A percentile compares a stretch with the other conserved stretches of the same genome.
Conservation (phyloP, 2,888 invertebrate genomes). For the Epicampocera succincta region DNA sequence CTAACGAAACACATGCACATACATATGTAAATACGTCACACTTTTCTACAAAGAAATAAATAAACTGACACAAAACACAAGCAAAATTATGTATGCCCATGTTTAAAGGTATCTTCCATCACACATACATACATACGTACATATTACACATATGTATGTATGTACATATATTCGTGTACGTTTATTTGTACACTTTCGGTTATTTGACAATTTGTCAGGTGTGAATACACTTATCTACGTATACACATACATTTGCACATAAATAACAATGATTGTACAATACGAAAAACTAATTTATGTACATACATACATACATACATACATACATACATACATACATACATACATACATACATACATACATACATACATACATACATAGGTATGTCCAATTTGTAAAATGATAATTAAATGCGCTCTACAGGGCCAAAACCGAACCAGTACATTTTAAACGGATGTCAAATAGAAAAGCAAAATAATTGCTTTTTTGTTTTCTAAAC, state of each 20-base stretch:
- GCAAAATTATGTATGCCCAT: too few relatives aligned
- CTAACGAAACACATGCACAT: too few relatives aligned
- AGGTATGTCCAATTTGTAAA: too few relatives aligned
- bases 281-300: conserved; percentile 4
- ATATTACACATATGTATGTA: not conserved
- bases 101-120: too few relatives aligned
- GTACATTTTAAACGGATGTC: conserved; percentile 35
- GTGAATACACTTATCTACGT: too few relatives aligned
- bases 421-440: conserved; percentile 33
- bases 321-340: too few relatives aligned
- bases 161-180: not conserved
- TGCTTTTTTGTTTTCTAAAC: conserved; percentile 1
- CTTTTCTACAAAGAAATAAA: not conserved
- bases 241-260: too few relatives aligned
- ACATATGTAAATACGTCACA: too few relatives aligned
- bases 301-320: too few relatives aligned
- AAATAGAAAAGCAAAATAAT: conserved; percentile 32
- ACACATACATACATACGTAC: not conserved
- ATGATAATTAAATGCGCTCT: too few relatives aligned
- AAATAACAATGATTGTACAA: conserved; percentile 50
- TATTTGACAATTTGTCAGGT: conserved; percentile 73
- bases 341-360: too few relatives aligned
- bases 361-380: too few relatives aligned
- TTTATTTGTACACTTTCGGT: conserved; percentile 12
- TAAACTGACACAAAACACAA: not conserved